Conservation (phyloP, 2,888 invertebrate species). For the Drosophila maculinotata region DNA sequence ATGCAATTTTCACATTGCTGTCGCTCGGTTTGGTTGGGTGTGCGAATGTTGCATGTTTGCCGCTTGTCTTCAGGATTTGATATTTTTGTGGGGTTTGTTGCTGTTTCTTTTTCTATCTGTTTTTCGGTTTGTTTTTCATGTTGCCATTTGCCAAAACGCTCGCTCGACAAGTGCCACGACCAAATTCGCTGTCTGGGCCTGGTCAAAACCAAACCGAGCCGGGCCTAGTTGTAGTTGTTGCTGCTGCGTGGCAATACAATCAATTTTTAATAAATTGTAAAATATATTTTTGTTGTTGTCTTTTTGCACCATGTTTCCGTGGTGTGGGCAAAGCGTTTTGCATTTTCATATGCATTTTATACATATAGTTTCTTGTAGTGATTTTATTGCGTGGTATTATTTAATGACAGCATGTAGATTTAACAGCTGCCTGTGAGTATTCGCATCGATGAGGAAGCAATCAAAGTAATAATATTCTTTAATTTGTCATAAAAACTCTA, state of each 20-base stretch:
- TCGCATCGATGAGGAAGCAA: slow-evolving; percentile 45
- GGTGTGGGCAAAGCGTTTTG: slow-evolving; percentile 67
- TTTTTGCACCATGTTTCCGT: slow-evolving; percentile 40
- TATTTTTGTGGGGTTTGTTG: slow-evolving; percentile 29
- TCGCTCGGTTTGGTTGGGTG: slow-evolving; percentile 44
- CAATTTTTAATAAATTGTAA: slow-evolving; percentile 78
- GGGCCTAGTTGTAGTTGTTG: slow-evolving; percentile 38
- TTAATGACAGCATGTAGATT: slow-evolving; percentile 69
- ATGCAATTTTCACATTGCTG: slow-evolving; percentile 75
- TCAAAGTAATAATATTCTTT: slow-evolving; percentile 6
- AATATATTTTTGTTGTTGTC: slow-evolving; percentile 48
- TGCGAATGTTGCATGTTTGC: slow-evolving; percentile 65
- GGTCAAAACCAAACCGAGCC: slow-evolving; percentile 47
- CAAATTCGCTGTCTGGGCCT: slow-evolving; percentile 31
- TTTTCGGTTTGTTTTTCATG: slow-evolving; percentile 48
- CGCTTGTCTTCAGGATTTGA: slow-evolving; percentile 57
- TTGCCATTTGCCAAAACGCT: slow-evolving; percentile 70
- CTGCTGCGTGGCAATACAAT: slow-evolving; percentile 72
- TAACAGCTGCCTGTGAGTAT: slow-evolving; percentile 27
- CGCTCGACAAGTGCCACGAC: slow-evolving; percentile 64
- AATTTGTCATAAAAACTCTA: slow-evolving; percentile 2
- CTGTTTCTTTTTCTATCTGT: slow-evolving; percentile 14
- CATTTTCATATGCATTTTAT: slow-evolving; percentile 68
- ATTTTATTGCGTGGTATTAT: slow-evolving; percentile 72
- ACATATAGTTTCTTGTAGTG: slow-evolving; percentile 34